phyloP scores from a whole-genome alignment of 2,113 vertebrate genomes.

The Strigops habroptila region DNA sequence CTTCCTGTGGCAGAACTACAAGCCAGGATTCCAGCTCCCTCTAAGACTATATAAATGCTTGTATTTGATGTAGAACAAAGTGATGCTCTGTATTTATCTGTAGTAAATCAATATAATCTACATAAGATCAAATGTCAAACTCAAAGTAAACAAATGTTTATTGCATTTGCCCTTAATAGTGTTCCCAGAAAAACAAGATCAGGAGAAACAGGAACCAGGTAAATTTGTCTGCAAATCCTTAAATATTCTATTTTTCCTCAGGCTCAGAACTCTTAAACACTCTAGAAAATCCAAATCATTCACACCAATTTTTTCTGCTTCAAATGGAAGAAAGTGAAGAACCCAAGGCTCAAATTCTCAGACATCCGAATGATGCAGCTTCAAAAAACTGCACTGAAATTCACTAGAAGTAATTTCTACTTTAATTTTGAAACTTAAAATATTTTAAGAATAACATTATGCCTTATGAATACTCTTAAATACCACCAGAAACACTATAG shows the following conservation, averaged over 20 bases:
- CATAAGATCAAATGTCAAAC: not conserved
- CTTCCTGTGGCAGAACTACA: not conserved
- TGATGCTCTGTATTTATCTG: not conserved
- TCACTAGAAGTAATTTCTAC: not conserved
- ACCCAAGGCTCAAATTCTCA: not conserved
- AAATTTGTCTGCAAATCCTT: not conserved
- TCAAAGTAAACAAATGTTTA: not conserved
- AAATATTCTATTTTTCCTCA: not conserved
- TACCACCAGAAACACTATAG: not conserved
- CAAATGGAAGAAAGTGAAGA: not conserved
- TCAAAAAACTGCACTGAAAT: not conserved
- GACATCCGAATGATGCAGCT: fast-evolving
- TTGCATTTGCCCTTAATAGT: not conserved
- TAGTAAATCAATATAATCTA: not conserved
- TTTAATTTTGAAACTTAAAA: not conserved
- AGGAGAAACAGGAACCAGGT: not conserved
- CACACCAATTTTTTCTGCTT: not conserved
- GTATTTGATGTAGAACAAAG: not conserved
- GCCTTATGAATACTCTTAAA: not conserved
- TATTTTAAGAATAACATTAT: not conserved
- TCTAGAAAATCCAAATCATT: not conserved
- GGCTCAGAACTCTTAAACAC: not conserved
- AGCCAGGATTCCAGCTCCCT: not conserved
- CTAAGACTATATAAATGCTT: not conserved
- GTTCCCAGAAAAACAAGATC: not conserved